Conservation (phyloP, 1,140 invertebrate genomes). For the Grapholita molesta region DNA sequence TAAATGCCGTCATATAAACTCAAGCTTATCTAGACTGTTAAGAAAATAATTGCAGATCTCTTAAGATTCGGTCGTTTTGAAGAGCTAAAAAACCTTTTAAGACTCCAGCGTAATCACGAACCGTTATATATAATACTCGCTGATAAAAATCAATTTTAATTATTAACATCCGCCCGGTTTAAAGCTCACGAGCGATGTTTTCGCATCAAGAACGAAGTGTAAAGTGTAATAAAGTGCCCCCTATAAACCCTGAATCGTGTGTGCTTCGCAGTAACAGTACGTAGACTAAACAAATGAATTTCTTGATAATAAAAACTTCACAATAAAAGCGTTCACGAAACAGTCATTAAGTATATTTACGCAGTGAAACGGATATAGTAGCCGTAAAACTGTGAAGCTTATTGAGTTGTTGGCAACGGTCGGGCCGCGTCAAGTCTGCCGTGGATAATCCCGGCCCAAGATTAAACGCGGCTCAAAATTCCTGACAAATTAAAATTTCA, state of each 20-base stretch:
- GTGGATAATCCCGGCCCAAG: slow-evolving; percentile 43
- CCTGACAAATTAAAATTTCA: slow-evolving; percentile 60
- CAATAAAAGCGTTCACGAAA: slow-evolving; percentile 72
- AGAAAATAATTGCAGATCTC: slow-evolving; percentile 47
- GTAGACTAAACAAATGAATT: slow-evolving; percentile 72
- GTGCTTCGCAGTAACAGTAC: slow-evolving; percentile 63
- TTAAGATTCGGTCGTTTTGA: slow-evolving; percentile 36
- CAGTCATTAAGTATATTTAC: slow-evolving; percentile 73
- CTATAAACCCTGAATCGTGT: slow-evolving; percentile 66
- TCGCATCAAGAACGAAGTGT: slow-evolving; percentile 46
- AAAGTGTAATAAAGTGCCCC: slow-evolving; percentile 65
- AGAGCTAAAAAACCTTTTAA: slow-evolving; percentile 39
- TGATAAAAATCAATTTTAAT: slow-evolving; percentile 65
- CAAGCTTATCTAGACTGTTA: slow-evolving; percentile 35
- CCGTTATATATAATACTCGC: slow-evolving; percentile 55
- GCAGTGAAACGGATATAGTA: slow-evolving; percentile 69
- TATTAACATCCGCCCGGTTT: slow-evolving; percentile 48
- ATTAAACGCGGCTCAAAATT: slow-evolving; percentile 43
- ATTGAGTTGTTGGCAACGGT: slow-evolving; percentile 67
- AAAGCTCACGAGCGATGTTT: slow-evolving; percentile 41
- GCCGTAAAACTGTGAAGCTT: slow-evolving; percentile 66
- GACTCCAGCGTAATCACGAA: slow-evolving; percentile 44
- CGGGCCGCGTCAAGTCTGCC: slow-evolving; percentile 45
- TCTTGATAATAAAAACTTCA: slow-evolving; percentile 73
- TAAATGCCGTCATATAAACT: slow-evolving; percentile 26